These are phyloP conservation scores for Actinostola sp. DNA, from an alignment of 92 coral and sea anemone species.

Conservation along the genomic window DNA sequence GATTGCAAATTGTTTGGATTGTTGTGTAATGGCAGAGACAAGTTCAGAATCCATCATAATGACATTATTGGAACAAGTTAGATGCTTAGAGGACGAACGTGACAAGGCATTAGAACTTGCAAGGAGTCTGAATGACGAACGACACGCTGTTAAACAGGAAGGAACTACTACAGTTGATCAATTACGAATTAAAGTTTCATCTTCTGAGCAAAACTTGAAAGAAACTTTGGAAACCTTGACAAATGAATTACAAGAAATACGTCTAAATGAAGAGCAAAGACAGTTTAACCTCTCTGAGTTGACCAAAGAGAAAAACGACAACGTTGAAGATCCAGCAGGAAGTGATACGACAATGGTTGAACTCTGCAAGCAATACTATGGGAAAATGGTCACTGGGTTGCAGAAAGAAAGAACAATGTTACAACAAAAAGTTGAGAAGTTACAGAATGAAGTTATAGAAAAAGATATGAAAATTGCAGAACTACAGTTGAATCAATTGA, in stretches of 20 bases:
- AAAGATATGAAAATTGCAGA: constrained; percentile 84
- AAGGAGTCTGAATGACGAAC: constrained; percentile 43
- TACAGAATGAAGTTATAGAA: constrained; percentile 71
- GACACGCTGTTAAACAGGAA: constrained; percentile 5
- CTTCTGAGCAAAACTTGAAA: constrained; percentile 27
- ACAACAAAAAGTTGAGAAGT: constrained; percentile 76
- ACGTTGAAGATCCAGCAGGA: constrained; percentile 24
- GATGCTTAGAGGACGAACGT: constrained; percentile 77
- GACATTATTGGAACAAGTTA: constrained; percentile 78
- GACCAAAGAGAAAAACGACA: constrained; percentile 16
- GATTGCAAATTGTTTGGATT: background rate
- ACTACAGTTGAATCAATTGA: constrained; percentile 61
- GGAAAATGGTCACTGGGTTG: constrained; percentile 77
- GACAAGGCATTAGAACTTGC: constrained; percentile 76
- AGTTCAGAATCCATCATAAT: constrained; percentile 79
- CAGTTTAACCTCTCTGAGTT: constrained; percentile 72
- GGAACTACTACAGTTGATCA: constrained; percentile 7
- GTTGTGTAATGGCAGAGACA: constrained; percentile 54
- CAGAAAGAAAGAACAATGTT: constrained; percentile 64
- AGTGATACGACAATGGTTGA: constrained; percentile 68
- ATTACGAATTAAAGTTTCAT: constrained; percentile 6
- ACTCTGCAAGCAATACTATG: constrained; percentile 81
- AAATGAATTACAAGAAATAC: constrained; percentile 74
- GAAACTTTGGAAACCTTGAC: constrained; percentile 49
- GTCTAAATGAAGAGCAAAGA: constrained; percentile 86